Conservation (phyloP, 2,888 invertebrate genomes). For the Congeria kusceri region DNA sequence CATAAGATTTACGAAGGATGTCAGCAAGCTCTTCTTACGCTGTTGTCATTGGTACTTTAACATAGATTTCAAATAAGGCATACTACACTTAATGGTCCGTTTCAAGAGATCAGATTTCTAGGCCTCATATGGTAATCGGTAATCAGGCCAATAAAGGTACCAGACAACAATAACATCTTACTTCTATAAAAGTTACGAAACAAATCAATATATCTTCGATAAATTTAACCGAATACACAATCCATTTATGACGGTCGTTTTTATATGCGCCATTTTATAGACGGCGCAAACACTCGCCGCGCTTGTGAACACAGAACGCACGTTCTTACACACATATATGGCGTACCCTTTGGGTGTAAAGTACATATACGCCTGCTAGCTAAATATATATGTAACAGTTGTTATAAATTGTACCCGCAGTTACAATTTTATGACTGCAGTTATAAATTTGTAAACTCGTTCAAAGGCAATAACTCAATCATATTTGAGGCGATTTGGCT, state of each 20-base stretch:
- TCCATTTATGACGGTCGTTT: conserved; percentile 21
- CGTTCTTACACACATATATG: too few relatives aligned
- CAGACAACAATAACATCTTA: background rate
- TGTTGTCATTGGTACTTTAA: conserved; percentile 11
- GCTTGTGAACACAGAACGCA: conserved; percentile 12
- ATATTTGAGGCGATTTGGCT: too few relatives aligned
- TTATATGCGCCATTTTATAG: conserved; percentile 8
- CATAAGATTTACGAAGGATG: conserved; percentile 21
- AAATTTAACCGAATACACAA: conserved; percentile 14
- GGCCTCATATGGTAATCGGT: background rate
- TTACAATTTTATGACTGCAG: too few relatives aligned
- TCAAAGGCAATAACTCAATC: too few relatives aligned
- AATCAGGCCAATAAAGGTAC: background rate
- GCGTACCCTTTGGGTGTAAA: too few relatives aligned
- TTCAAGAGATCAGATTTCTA: background rate
- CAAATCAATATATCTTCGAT: conserved; percentile 9
- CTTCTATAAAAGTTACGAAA: background rate
- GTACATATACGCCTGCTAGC: too few relatives aligned
- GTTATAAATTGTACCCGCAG: too few relatives aligned
- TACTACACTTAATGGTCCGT: conserved; percentile 29
- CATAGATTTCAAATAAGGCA: conserved; percentile 36
- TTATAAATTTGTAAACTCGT: too few relatives aligned
- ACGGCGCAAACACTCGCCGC: background rate
- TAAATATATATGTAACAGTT: too few relatives aligned
- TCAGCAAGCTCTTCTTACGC: background rate